Evolutionary conservation across 2,888 invertebrate species (phyloP).

Genomic region (Dichetophora obliterata): DNA sequence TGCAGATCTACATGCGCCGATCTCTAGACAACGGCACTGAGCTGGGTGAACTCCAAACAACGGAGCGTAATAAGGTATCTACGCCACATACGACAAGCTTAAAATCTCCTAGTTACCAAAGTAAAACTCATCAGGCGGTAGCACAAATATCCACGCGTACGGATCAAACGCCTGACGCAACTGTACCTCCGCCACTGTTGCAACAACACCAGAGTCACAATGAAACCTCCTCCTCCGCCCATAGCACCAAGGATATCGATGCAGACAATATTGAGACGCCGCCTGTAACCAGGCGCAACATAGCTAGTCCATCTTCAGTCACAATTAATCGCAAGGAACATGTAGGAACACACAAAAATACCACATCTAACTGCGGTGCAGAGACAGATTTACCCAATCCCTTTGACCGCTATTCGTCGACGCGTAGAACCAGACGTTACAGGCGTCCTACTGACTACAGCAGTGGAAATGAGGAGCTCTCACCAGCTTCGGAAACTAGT

Average conservation of each 20-base stretch:
- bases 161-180: conserved; percentile 50
- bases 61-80: conserved; percentile 7
- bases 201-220: conserved; percentile 61
- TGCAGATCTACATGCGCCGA: conserved; percentile 75
- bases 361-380: neutral
- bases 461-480: conserved; percentile 73
- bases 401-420: conserved; percentile 87
- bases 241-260: conserved; percentile 85
- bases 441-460: conserved; percentile 76
- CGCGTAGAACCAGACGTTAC: conserved; percentile 85
- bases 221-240: conserved; percentile 55
- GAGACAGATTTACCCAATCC: conserved; percentile 75
- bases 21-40: conserved; percentile 63
- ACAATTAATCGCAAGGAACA: conserved; percentile 52
- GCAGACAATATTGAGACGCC: conserved; percentile 93
- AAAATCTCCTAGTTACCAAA: conserved; percentile 44
- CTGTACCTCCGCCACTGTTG: conserved; percentile 52
- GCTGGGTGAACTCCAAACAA: neutral
- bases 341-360: conserved; percentile 45
- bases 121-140: neutral
- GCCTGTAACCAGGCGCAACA: conserved; percentile 79
- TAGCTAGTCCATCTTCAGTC: conserved; percentile 60
- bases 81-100: neutral
- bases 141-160: neutral
- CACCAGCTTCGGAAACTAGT: conserved; percentile 53